Evolutionary conservation across 2,797 vertebrate genomes (phyloP), one percentile per base, ranked within the genome.

Genomic region (Melanogrammus aeglefinus): DNA sequence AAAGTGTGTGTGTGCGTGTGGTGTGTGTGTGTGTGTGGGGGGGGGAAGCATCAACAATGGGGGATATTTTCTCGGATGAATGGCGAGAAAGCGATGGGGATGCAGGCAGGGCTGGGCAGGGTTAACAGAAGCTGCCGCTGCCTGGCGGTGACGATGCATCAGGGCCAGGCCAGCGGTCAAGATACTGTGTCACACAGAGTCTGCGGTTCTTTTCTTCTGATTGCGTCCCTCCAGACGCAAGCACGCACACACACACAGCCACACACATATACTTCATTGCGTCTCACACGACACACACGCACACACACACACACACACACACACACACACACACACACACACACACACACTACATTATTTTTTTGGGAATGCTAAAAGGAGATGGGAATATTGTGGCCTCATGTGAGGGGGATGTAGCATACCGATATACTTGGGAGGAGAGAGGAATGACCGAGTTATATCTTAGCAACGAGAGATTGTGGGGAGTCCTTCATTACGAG

Each of bases 401-500:
- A 66, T 66, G 24, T 69, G 63, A 10, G 63, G 63, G 8, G 57
- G 9, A 27, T 27, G 63, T 6, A 27, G 63, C 63, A 27, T 69
- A 27, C 1, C 13, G 24, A 69, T 12, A n/a, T 10, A 69, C 63
- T 27, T 2, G 10, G 63, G 24, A 24, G 63, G 9, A 9, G 24
- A 21, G 57, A 63, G 57, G n/a, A 27, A 10, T 2, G 63, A 24
- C 1, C 8, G 63, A 69, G 63, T 24, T 69, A 27, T 9, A 27
- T 24, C 3, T 57, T 57, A 27, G 63, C n/a, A 13, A 4, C 2
- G 63, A 24, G 63, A 27, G 24, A n/a, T 27, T 12, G n/a, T 24
- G 3, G 27, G 74, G 81, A 78, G 86, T 90, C 89, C 89, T 91
- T 92, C 89, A 90, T 92, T 93, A 91, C 85, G 83, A 84, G 81